Percentiles rank a stretch among this genome's conserved stretches.
These are phyloP conservation scores for Oeneis ivallda DNA, from an alignment of 2,888 invertebrate species.

Conservation along the genomic window DNA sequence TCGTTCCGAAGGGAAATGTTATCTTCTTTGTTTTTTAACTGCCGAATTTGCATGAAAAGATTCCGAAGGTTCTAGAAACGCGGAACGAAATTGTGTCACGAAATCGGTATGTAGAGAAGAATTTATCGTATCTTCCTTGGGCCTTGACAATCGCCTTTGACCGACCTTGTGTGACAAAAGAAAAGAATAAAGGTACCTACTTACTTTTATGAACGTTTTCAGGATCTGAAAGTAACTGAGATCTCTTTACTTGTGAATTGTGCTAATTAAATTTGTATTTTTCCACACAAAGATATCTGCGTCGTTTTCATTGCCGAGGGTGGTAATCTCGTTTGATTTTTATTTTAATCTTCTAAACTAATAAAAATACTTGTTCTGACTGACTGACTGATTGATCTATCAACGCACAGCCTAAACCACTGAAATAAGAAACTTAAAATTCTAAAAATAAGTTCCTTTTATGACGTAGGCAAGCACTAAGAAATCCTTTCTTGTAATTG, in stretches of 20 bases:
- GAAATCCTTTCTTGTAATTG: too few relatives aligned
- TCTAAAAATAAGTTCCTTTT: too few relatives aligned
- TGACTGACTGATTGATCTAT: too few relatives aligned
- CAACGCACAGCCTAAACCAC: too few relatives aligned
- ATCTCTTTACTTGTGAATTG: neutral
- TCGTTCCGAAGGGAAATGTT: conserved; percentile 11
- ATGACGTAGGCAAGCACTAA: too few relatives aligned
- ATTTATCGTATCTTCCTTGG: neutral
- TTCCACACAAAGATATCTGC: too few relatives aligned
- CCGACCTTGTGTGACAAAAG: neutral
- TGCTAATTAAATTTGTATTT: neutral
- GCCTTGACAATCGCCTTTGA: conserved; percentile 8
- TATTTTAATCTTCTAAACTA: too few relatives aligned
- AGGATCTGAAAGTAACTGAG: neutral
- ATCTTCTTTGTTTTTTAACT: conserved; percentile 12
- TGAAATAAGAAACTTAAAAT: too few relatives aligned
- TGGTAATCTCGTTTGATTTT: too few relatives aligned
- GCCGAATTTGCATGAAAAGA: conserved; percentile 27
- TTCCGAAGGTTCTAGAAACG: neutral
- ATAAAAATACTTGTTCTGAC: too few relatives aligned
- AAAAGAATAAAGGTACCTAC: neutral
- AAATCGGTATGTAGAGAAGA: neutral
- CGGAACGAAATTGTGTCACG: neutral
- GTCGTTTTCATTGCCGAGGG: too few relatives aligned
- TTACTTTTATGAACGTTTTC: neutral